These are phyloP conservation scores for Ormyrus nitidulus DNA, from an alignment of 2,888 invertebrate genomes.

Conservation along the genomic window DNA sequence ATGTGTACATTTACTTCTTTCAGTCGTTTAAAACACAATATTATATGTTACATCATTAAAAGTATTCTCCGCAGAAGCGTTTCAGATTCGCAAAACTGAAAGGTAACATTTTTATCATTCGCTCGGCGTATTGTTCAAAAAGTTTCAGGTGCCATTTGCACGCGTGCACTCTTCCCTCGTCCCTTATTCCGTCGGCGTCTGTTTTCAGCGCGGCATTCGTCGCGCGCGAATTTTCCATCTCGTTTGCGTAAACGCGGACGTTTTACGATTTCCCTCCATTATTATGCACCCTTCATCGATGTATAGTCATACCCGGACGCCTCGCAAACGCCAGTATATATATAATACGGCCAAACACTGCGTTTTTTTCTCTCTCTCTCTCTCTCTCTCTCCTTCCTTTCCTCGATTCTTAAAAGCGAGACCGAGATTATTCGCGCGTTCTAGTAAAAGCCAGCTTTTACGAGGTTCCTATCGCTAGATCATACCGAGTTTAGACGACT, in stretches of 20 bases:
- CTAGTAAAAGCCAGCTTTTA: neutral
- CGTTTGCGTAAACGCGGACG: slow-evolving; percentile 15
- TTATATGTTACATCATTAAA: too few relatives aligned
- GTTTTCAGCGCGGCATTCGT: neutral
- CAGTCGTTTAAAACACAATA: too few relatives aligned
- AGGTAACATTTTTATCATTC: too few relatives aligned
- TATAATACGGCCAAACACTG: too few relatives aligned
- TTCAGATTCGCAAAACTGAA: too few relatives aligned
- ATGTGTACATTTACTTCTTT: neutral
- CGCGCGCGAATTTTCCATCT: slow-evolving; percentile 45
- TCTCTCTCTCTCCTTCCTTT: neutral
- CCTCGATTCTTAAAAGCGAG: neutral
- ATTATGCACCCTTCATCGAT: slow-evolving; percentile 9
- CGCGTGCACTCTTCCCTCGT: neutral
- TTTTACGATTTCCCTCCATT: slow-evolving; percentile 29
- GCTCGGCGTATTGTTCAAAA: too few relatives aligned
- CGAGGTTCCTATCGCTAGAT: neutral
- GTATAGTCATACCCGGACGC: neutral
- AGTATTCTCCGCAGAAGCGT: too few relatives aligned
- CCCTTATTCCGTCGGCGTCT: slow-evolving; percentile 1
- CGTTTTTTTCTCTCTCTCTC: too few relatives aligned
- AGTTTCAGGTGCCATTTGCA: slow-evolving; percentile 4
- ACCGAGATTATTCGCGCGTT: neutral
- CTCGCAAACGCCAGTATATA: too few relatives aligned
- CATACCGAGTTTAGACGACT: too few relatives aligned